Evolutionary conservation across 1,140 invertebrate species (phyloP).

Genomic region (Stenopsyche tienmushanensis): DNA sequence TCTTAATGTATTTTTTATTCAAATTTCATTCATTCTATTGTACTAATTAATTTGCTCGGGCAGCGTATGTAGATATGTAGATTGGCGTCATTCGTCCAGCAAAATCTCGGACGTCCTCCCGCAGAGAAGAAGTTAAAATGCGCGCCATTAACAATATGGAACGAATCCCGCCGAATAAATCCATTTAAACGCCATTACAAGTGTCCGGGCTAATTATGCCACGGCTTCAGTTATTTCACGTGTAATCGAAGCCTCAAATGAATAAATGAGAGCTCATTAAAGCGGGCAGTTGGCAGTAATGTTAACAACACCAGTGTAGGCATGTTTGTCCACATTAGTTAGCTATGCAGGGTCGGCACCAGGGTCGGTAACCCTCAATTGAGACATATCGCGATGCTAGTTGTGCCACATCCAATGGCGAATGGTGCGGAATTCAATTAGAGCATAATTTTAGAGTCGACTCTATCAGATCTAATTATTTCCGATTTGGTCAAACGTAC

Average conservation of each 20-base stretch:
- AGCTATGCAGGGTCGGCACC: not conserved
- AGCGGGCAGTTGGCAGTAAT: not conserved
- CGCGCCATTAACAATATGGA: not conserved
- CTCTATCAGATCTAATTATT: constrained; percentile 35
- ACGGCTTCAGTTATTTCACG: too few relatives aligned
- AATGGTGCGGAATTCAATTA: constrained; percentile 23
- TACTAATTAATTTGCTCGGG: too few relatives aligned
- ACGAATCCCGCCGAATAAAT: not conserved
- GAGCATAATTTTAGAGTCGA: constrained; percentile 23
- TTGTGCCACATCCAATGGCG: not conserved
- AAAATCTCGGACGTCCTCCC: not conserved
- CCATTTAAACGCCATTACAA: too few relatives aligned
- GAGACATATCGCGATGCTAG: constrained; percentile 23
- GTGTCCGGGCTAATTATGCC: too few relatives aligned
- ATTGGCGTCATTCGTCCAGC: not conserved
- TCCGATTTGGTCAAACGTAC: constrained; percentile 32
- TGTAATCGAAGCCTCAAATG: not conserved
- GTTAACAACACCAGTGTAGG: too few relatives aligned
- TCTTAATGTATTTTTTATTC: too few relatives aligned
- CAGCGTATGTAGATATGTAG: too few relatives aligned
- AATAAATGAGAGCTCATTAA: not conserved
- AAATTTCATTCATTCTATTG: too few relatives aligned
- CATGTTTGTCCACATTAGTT: not conserved
- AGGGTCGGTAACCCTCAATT: constrained; percentile 9
- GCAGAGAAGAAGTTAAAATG: too few relatives aligned